A percentile compares a stretch with the other conserved stretches of the same genome.
phyloP scores from a whole-genome alignment of 2,113 vertebrate genomes.

The Pteronura brasiliensis region DNA sequence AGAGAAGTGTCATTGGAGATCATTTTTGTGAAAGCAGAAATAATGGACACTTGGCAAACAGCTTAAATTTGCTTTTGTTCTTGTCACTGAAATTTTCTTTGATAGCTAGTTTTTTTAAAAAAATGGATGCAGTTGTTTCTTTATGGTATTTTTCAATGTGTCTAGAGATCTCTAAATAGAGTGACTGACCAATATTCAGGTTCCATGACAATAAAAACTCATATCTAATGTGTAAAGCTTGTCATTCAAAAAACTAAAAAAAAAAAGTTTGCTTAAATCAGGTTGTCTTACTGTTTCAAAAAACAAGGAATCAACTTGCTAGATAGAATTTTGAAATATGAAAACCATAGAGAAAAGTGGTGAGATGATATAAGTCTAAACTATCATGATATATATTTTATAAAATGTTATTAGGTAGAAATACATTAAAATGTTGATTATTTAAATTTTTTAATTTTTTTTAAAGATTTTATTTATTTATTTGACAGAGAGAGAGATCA shows the following conservation, averaged over 20 bases:
- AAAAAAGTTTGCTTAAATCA: background rate
- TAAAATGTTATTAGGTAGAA: background rate
- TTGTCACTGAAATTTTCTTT: slow-evolving; percentile 26
- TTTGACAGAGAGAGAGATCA: too few relatives aligned
- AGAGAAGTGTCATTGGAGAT: background rate
- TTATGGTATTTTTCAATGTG: background rate
- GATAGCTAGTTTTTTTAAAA: background rate
- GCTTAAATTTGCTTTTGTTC: slow-evolving; percentile 37
- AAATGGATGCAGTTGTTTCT: slow-evolving; percentile 16
- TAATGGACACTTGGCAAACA: slow-evolving; percentile 43
- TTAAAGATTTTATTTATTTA: too few relatives aligned
- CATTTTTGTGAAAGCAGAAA: background rate
- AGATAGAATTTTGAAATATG: slow-evolving; percentile 24
- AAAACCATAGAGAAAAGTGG: background rate
- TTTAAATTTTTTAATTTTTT: background rate
- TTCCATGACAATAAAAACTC: background rate
- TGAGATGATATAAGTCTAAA: background rate
- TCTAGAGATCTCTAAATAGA: slow-evolving; percentile 4
- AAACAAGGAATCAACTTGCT: background rate
- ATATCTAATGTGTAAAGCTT: background rate
- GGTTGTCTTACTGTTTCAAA: background rate
- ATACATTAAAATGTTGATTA: background rate
- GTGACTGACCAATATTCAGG: background rate
- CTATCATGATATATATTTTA: background rate
- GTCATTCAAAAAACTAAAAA: background rate